phyloP scores from a whole-genome alignment of 2,113 vertebrate species.

The Chaetodon auriga region DNA sequence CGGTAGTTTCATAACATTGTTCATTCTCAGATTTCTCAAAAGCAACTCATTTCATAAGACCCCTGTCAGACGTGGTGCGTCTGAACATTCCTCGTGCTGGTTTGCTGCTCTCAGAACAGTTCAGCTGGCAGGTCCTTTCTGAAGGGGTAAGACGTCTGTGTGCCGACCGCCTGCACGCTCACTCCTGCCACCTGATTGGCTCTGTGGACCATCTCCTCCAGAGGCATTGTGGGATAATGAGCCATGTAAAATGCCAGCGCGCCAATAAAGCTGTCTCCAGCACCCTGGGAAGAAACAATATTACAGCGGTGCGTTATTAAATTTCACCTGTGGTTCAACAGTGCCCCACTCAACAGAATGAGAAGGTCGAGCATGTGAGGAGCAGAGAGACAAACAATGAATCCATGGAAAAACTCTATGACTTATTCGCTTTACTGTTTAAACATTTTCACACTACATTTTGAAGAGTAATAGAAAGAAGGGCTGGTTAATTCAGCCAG shows the following conservation, averaged over 20 bases:
- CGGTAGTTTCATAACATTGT: background rate
- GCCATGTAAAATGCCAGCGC: slow-evolving; percentile 95
- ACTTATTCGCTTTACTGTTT: background rate
- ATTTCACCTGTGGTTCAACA: slow-evolving; percentile 2
- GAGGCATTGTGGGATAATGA: slow-evolving; percentile 86
- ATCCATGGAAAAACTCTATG: background rate
- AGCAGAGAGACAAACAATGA: background rate
- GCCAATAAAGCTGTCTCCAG: slow-evolving; percentile 97
- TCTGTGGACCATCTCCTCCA: slow-evolving; percentile 93
- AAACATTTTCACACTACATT: background rate
- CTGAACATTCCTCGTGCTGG: background rate
- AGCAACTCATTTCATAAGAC: background rate
- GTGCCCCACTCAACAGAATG: slow-evolving; percentile 10
- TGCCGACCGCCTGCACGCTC: slow-evolving; percentile 90
- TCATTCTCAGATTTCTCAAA: background rate
- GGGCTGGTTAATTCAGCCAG: background rate
- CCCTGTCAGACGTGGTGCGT: background rate
- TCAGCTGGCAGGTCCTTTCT: slow-evolving; percentile 87
- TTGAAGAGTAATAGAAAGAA: background rate
- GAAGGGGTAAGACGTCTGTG: slow-evolving; percentile 91
- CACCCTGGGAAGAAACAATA: slow-evolving; percentile 87
- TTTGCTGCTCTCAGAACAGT: slow-evolving; percentile 81
- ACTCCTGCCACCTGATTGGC: slow-evolving; percentile 89
- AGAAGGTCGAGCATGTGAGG: background rate
- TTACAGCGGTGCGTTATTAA: slow-evolving; percentile 29